Evolutionary conservation across 2,113 vertebrate species (phyloP), one percentile per base, ranked within the genome.

Genomic region (Boulengeromyrus knoepffleri): DNA sequence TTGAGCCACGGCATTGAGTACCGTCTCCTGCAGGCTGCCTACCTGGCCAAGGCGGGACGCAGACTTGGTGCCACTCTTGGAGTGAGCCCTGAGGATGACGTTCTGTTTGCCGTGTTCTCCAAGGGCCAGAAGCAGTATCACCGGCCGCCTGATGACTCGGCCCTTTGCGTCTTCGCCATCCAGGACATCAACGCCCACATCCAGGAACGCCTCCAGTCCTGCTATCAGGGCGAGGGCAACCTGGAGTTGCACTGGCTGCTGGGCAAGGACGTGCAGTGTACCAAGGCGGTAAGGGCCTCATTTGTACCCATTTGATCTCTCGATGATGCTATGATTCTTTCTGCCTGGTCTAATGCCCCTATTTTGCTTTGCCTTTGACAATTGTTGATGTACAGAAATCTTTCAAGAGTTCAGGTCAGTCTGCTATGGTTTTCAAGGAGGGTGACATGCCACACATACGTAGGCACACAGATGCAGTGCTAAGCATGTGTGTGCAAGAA

Each of bases 161-260:
- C 97, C 0, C 97, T 99, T 89, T 99, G 98, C 2, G 95, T 97
- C 90, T 99, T 99, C 94, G 97, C 98, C 89, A 97, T 99, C 86
- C 96, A 96, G 52, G 93, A 97, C 62, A 15, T 99, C 92, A 99
- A 99, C 24, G 86, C 93, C 0, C 97, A 96, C 92, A 98, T 99
- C 93, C 99, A 98, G 93, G 98, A 99, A 91, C 96, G 98, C 10
- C 96, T 99, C 90, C 97, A 97, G 94, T 99, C 98, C 88, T 99
- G 98, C 95, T 99, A 99, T 93, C 98, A 99, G 92, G 98, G 98
- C 0, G 98, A 99, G 89, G 98, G 98, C 77, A 97, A 99, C 93
- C 94, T 99, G 95, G 98, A 99, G 93, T 97, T 99, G 92, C 98
- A 98, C 95, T 99, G 98, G 98, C 96, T 99, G 91, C 95, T 99